Evolutionary conservation across 2,797 vertebrate genomes (phyloP).

Genomic region (Myripristis jacobus): DNA sequence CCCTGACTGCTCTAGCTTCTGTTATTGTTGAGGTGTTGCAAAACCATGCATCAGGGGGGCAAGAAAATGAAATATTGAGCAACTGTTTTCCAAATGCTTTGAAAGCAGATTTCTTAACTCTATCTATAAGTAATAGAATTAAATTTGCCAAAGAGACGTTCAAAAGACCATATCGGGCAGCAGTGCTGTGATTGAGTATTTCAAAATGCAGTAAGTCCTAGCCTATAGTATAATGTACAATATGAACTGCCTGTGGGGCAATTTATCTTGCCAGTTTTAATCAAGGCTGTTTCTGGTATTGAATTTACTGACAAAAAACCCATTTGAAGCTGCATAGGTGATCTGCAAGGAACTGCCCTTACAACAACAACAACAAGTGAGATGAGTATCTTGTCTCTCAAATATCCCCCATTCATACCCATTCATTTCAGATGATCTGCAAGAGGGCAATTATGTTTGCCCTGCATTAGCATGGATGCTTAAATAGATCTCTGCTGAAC

Average conservation of each 20-base stretch:
- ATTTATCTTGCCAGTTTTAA: slow-evolving; percentile 26
- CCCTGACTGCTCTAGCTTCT: not conserved
- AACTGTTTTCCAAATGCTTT: not conserved
- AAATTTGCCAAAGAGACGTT: slow-evolving; percentile 24
- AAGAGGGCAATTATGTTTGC: slow-evolving; percentile 33
- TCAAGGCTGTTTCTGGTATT: slow-evolving; percentile 30
- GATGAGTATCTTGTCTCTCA: slow-evolving; percentile 33
- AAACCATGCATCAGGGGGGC: not conserved
- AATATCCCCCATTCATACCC: slow-evolving; percentile 31
- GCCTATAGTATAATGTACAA: not conserved
- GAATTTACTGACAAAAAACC: slow-evolving; percentile 24
- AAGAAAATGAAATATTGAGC: not conserved
- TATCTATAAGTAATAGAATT: slow-evolving; percentile 17
- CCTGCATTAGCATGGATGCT: slow-evolving; percentile 29
- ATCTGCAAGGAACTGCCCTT: slow-evolving; percentile 35
- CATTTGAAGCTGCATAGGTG: slow-evolving; percentile 13
- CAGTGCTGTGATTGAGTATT: slow-evolving; percentile 18
- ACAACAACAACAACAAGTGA: slow-evolving; percentile 25
- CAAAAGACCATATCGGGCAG: slow-evolving; percentile 15
- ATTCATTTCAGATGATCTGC: slow-evolving; percentile 33
- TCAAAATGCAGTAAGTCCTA: slow-evolving; percentile 28
- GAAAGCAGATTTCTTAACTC: not conserved
- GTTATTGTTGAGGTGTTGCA: not conserved
- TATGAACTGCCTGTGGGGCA: slow-evolving; percentile 16
- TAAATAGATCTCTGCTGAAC: slow-evolving; percentile 17